Conservation (phyloP, 2,797 vertebrate species). For the Apodemus agrarius region DNA sequence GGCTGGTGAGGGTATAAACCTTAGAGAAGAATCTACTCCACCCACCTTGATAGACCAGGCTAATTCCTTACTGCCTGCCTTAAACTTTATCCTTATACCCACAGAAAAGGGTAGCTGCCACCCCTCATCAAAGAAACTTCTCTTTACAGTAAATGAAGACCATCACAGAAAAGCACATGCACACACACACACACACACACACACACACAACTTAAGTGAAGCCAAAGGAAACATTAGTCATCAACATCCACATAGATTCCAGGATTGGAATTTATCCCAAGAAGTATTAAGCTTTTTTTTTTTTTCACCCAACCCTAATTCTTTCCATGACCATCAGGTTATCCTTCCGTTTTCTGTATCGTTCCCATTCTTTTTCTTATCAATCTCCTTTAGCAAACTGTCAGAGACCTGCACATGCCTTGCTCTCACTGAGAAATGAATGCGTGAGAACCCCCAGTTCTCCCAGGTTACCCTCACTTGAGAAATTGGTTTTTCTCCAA, state of each 20-base stretch:
- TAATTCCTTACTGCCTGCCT: background rate
- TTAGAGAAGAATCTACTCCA: background rate
- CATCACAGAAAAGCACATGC: background rate
- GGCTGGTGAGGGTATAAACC: background rate
- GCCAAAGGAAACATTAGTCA: slow-evolving; percentile 38
- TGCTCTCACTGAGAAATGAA: slow-evolving; percentile 49
- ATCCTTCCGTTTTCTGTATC: background rate
- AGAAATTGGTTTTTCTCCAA: slow-evolving; percentile 64
- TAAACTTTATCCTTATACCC: background rate
- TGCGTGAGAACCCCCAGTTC: background rate
- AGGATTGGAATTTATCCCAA: slow-evolving; percentile 16
- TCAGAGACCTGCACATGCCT: background rate
- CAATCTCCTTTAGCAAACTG: slow-evolving; percentile 39
- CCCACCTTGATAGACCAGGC: background rate
- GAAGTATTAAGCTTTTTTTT: background rate
- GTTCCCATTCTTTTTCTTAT: background rate
- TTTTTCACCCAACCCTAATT: background rate
- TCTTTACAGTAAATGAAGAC: background rate
- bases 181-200: background rate
- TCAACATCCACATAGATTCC: slow-evolving; percentile 27
- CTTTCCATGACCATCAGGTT: background rate
- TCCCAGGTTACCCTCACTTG: slow-evolving; percentile 11
- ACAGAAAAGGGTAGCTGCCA: background rate
- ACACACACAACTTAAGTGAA: slow-evolving; percentile 24
- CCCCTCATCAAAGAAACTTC: background rate